Evolutionary conservation across 23 tunicate species (phyloP), one percentile per base, ranked within the genome.

Genomic region (Diplosoma virens): DNA sequence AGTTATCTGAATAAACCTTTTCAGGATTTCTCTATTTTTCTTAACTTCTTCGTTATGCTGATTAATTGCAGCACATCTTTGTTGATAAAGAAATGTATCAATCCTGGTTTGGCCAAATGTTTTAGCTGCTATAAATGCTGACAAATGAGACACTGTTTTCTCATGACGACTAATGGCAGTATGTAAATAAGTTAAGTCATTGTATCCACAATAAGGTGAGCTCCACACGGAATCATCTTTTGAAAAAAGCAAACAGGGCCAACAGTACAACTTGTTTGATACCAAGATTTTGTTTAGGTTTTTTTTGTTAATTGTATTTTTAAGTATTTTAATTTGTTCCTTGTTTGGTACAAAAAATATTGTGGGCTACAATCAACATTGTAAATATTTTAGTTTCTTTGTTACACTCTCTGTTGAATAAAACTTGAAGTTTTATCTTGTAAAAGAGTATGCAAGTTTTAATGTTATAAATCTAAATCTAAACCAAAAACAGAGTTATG

Each of bases 181-280:
- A 30, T 63, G 69, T 63, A 63, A 28, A 63, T 28, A 26, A 29
- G 27, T 63, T 9, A 56, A 36, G 37, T 63, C 35, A 25, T n/a
- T 63, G 37, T 63, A 63, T 5, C 69, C 69, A 63, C 69, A 18
- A 63, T 63, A 16, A 28, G 69, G 34, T 28, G n/a, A 63, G 37
- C 34, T 63, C 69, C 36, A 63, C 17, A 30, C 34, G 7, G 69
- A 30, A 5, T 63, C n/a, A 30, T 63, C 69, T 9, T 29, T 25
- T n/a, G 69, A 63, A 63, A 63, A 63, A 25, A 63, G 7, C 34
- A 63, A 63, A 36, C 69, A 63, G 11, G 69, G 69, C 69, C 69
- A 63, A 23, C 69, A 63, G n/a, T 63, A 63, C 37, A 63, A 63
- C 29, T 63, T 63, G 9, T 63, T 63, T 63, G 69, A 28, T 28